Evolutionary conservation across 2,113 vertebrate species (phyloP), one percentile per base, ranked within the genome.

Genomic region (Gobio gobio): DNA sequence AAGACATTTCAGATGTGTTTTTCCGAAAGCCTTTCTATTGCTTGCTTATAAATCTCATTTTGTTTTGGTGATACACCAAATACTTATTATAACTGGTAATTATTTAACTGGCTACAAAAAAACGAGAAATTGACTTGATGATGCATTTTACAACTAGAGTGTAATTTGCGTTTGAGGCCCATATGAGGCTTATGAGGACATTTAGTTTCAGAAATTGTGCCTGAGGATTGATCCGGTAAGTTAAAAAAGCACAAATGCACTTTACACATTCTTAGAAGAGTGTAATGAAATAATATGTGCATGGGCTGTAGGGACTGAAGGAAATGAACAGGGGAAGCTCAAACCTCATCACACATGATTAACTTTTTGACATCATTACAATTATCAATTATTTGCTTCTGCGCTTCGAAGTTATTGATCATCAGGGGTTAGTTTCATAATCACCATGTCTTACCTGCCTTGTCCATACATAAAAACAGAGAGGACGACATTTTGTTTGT

Each of bases 271-370:
- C 4, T 77, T 40, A 63, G 78, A 78, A 20, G 33, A 51, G 54
- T 76, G 40, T 70, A 33, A 24, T 3, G 45, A 26, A 76, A 54
- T 40, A 76, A 26, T 47, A 7, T 7, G 3, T n/a, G 16, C 54
- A 79, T 36, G 40, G n/a, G 56, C n/a, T 18, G 29, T 54, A 22
- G 33, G 40, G 43, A 36, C 40, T 43, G n/a, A 72, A 24, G 1
- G 3, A 74, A 56, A 73, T 45, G 10, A 66, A 77, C 54, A 59
- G 22, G 49, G 47, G 75, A 45, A 78, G 22, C 33, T 45, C 13
- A 43, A 72, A 36, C 10, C 56, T 77, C 75, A 68, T 85, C 66
- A 56, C 75, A 36, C 64, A 51, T 68, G 49, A 70, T 78, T 82
- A 77, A 78, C 63, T 66, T 61, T 26, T 40, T 70, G 73, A 59